phyloP scores from a whole-genome alignment of 2,113 vertebrate genomes.

The Anguilla rostrata region DNA sequence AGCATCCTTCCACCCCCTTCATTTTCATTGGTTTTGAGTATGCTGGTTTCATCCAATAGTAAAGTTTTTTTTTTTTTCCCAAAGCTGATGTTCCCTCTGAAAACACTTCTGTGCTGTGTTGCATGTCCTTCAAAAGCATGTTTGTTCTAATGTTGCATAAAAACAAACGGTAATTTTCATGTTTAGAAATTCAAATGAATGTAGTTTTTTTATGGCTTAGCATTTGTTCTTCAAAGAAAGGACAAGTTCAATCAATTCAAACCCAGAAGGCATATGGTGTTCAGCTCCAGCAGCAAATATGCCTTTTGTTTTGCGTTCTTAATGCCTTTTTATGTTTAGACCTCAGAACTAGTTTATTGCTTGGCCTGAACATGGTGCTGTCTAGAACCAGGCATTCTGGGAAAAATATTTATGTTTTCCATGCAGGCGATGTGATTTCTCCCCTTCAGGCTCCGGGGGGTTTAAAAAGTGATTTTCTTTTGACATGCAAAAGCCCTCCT shows the following conservation, averaged over 20 bases:
- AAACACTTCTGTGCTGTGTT: not conserved
- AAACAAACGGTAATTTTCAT: not conserved
- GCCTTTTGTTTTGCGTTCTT: not conserved
- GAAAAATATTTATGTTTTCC: not conserved
- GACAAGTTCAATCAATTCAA: not conserved
- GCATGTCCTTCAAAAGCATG: not conserved
- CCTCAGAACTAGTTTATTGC: not conserved
- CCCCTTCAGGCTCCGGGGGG: not conserved
- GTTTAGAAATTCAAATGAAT: not conserved
- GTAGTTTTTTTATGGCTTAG: not conserved
- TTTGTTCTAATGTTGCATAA: not conserved
- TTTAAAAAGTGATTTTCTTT: not conserved
- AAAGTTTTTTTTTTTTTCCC: not conserved
- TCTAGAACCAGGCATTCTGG: not conserved
- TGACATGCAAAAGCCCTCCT: not conserved
- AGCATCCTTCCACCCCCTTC: constrained; percentile 46
- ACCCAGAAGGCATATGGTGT: not conserved
- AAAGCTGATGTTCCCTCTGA: not conserved
- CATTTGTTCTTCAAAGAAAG: not conserved
- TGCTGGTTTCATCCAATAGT: not conserved
- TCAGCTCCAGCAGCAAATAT: not conserved
- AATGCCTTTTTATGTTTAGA: not conserved
- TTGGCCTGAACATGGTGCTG: not conserved
- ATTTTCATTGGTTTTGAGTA: not conserved
- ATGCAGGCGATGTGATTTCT: not conserved